Base-by-base conservation (phyloP, 2,797 vertebrate species). In the Prunella strophiata region DNA sequence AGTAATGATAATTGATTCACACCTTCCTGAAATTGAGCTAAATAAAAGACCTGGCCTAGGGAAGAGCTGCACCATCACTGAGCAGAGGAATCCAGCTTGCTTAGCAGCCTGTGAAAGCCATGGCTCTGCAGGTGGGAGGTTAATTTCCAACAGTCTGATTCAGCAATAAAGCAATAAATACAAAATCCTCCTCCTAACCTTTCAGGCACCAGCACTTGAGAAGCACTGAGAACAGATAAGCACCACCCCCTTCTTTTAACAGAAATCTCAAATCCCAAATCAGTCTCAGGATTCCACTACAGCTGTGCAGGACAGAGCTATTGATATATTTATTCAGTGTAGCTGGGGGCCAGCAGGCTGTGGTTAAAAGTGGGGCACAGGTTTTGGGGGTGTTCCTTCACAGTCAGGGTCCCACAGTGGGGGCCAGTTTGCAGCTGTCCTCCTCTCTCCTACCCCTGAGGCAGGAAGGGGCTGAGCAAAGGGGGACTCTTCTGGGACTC, bases 61-160 rank as follows among this genome's bases (percentile, higher is more conserved):
- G 45, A 91, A 88, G 57, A 73, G 51, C 38, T 25, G 34, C 51
- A 38, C 38, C 58, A 87, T 81, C 2, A 0, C 47, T 38, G 22
- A 4, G 34, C 55, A 85, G 79, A 73, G 57, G 54, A 87, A 85
- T 58, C 38, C 61, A 90, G 65, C 40, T 80, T 77, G 42, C 30
- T 71, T 15, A 71, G 84, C 42, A 94, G 30, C 40, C 74, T 66
- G 45, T 12, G 9, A 85, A 72, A 93, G 67, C 54, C 3, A 1
- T 0, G 1, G 30, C 76, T 72, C 74, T 85, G 71, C 40, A 75
- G 34, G 58, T 71, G n/a, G 59, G 71, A 95, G 38, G 55, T 43
- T 95, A 78, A 94, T 91, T 97, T 93, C 68, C 61, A 67, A 16
- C 63, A 86, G 59, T 42, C 84, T 90, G 67, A 88, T 81, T 85